A percentile compares a stretch with the other conserved stretches of the same genome.
These are phyloP conservation scores for Columba guinea DNA, from an alignment of 2,797 vertebrate species.

Conservation along the genomic window DNA sequence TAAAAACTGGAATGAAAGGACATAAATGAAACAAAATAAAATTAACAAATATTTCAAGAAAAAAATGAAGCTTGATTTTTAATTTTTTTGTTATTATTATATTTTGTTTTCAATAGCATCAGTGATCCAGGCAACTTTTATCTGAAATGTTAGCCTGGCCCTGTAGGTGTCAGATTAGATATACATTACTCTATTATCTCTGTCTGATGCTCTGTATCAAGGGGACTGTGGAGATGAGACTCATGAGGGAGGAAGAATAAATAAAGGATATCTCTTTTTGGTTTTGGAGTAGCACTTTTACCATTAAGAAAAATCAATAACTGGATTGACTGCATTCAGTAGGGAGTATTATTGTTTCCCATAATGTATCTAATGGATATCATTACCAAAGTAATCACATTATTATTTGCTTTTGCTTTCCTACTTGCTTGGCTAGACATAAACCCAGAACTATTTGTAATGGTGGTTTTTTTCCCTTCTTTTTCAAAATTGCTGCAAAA, in stretches of 20 bases:
- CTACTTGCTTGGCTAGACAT: slow-evolving; percentile 74
- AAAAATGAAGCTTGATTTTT: neutral
- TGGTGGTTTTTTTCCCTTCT: neutral
- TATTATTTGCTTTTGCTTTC: slow-evolving; percentile 74
- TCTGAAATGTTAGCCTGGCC: slow-evolving; percentile 80
- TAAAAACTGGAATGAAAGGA: neutral
- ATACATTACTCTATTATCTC: slow-evolving; percentile 77
- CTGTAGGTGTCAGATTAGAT: slow-evolving; percentile 86
- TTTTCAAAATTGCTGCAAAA: slow-evolving; percentile 64
- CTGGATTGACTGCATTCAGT: slow-evolving; percentile 83
- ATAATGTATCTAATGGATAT: slow-evolving; percentile 90
- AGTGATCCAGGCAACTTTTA: slow-evolving; percentile 73
- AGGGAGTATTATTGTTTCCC: slow-evolving; percentile 84
- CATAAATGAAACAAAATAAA: slow-evolving; percentile 4
- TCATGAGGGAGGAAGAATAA: slow-evolving; percentile 68
- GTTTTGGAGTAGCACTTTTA: slow-evolving; percentile 82
- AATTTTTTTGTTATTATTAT: neutral
- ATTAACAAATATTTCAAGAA: neutral
- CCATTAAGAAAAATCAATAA: slow-evolving; percentile 92
- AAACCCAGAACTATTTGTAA: slow-evolving; percentile 70
- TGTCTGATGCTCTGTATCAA: slow-evolving; percentile 77
- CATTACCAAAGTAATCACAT: slow-evolving; percentile 86
- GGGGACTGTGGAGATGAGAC: slow-evolving; percentile 64
- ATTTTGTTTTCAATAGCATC: slow-evolving; percentile 48
- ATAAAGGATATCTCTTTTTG: slow-evolving; percentile 78